These are phyloP conservation scores for Lindbergichthys nudifrons DNA, from an alignment of 2,797 vertebrate genomes.

Conservation along the genomic window DNA sequence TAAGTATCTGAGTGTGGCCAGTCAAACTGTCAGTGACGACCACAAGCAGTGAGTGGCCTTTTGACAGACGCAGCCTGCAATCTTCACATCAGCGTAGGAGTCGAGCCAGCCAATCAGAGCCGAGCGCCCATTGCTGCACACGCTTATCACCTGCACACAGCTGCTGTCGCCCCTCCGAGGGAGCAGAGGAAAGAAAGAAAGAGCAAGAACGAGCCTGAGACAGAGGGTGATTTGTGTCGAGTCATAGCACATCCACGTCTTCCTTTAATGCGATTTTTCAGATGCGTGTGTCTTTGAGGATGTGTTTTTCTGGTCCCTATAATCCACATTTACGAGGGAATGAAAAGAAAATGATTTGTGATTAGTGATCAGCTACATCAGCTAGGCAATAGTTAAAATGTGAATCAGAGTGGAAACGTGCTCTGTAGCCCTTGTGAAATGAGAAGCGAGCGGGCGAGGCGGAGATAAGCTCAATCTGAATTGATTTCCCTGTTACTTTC, in stretches of 20 bases:
- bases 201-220: conserved; percentile 63
- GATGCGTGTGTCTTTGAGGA: conserved; percentile 34
- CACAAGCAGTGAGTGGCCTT: conserved; percentile 71
- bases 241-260: conserved; percentile 52
- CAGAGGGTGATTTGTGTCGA: conserved; percentile 69
- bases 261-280: conserved; percentile 55
- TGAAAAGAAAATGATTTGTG: conserved; percentile 40
- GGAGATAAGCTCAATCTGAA: conserved; percentile 83
- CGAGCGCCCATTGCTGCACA: conserved; percentile 61
- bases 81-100: conserved; percentile 82
- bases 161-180: conserved; percentile 76
- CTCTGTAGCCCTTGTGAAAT: conserved; percentile 74
- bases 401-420: conserved; percentile 67
- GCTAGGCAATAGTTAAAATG: conserved; percentile 67
- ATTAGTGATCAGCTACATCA: conserved; percentile 60
- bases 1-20: conserved; percentile 37
- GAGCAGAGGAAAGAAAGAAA: conserved; percentile 61
- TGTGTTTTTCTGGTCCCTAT: conserved; percentile 35
- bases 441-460: conserved; percentile 60
- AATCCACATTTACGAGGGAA: conserved; percentile 47
- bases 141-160: conserved; percentile 85
- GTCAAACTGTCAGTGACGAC: conserved; percentile 67
- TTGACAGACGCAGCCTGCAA: conserved; percentile 78
- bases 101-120: conserved; percentile 77
- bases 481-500: conserved; percentile 88